Base-by-base conservation (phyloP, 2,888 invertebrate species). In the Heliconius charithonia region DNA sequence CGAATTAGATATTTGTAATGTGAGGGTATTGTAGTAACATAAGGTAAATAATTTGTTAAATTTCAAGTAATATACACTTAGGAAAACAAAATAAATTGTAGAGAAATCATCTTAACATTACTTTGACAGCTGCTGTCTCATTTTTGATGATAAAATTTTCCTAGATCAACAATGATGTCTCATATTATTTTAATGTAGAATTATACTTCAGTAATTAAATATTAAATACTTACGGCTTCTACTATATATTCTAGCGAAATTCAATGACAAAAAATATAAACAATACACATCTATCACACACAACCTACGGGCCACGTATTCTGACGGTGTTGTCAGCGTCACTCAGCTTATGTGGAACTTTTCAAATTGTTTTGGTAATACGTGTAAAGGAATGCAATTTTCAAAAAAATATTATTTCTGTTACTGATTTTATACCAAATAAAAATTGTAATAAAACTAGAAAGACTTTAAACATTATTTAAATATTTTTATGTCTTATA, bases 331-430 rank as follows among this genome's bases (percentile, higher is more conserved):
- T 94, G 94, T 91, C 94, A 94, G 89, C 81, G 74, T 82, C 80
- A 86, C 85, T 86, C 85, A 90, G 93, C 92, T 89, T 93, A 95
- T 95, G 95, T 95, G 95, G 95, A 95, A 94, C 92, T 95, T 95
- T 92, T 93, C 86, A 88, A 88, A 88, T 87, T 85, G 83, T 80
- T 81, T 32, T n/a, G 10, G 2, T 1, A 19, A 37, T 83, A 80
- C 87, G 86, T 90, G n/a, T 10, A 86, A 87, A 16, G 90, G 83
- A 93, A 87, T 88, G 89, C 78, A 77, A 79, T 63, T 73, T 37
- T 77, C 29, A 4, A 45, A 25, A 27, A 65, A 32, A 22, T 32
- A n/a, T 6, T 41, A 12, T 45, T 41, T 69, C 7, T 3, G 6
- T 29, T 2, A 25, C 16, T 16, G 1, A 25, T 25, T 45, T n/a